These are phyloP conservation scores for Pseudoips prasinana DNA, from an alignment of 2,888 invertebrate genomes.

Conservation along the genomic window DNA sequence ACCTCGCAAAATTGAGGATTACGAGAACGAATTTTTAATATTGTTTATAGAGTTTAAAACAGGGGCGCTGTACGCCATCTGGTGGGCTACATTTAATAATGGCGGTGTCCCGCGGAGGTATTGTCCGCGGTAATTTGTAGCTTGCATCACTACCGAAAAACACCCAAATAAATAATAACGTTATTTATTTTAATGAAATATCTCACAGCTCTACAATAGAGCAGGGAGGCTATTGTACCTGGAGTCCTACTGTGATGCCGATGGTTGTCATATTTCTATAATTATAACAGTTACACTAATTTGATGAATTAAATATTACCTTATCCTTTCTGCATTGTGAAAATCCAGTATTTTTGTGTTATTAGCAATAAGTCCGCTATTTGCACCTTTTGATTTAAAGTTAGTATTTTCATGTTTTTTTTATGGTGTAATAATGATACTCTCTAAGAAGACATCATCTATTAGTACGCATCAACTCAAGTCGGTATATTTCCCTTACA, in stretches of 20 bases:
- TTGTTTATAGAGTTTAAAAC: slow-evolving; percentile 37
- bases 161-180: slow-evolving; percentile 73
- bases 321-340: no score
- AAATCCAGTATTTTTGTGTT: no score
- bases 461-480: no score
- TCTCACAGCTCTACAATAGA: slow-evolving; percentile 37
- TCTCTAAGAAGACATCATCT: no score
- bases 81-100: slow-evolving; percentile 64
- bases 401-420: no score
- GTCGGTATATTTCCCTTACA: no score
- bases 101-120: slow-evolving; percentile 68
- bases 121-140: slow-evolving; percentile 78
- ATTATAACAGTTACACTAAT: slow-evolving; percentile 24
- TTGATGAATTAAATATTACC: slow-evolving; percentile 4
- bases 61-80: slow-evolving; percentile 62
- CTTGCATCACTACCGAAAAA: slow-evolving; percentile 69
- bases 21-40: slow-evolving; percentile 48
- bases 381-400: no score
- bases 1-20: slow-evolving; percentile 30
- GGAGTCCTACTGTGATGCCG: slow-evolving; percentile 34
- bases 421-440: no score
- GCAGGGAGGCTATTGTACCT: slow-evolving; percentile 39
- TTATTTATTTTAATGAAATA: slow-evolving; percentile 74
- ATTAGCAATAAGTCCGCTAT: no score
- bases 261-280: slow-evolving; percentile 35